phyloP scores from a whole-genome alignment of 2,888 invertebrate species.

The Liposcelis brunnea region DNA sequence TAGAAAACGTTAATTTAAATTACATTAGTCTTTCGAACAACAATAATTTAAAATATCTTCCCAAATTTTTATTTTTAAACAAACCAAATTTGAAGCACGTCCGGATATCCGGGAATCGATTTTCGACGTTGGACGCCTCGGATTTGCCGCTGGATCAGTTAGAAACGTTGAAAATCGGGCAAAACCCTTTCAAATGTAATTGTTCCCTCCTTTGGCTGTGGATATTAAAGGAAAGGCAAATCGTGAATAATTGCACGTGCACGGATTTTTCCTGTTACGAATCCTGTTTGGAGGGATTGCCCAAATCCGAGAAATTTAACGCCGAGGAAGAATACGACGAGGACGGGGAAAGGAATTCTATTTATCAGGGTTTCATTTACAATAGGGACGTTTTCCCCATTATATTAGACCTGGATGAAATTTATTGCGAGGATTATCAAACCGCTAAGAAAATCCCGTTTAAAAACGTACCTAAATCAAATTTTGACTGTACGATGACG shows the following conservation, averaged over 20 bases:
- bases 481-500: slow-evolving; percentile 1
- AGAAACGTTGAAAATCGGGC: slow-evolving; percentile 53
- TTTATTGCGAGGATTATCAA: background rate
- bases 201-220: slow-evolving; percentile 76
- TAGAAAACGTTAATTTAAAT: slow-evolving; percentile 69
- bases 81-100: slow-evolving; percentile 61
- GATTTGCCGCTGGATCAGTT: slow-evolving; percentile 70
- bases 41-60: slow-evolving; percentile 50
- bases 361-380: background rate
- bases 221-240: slow-evolving; percentile 34
- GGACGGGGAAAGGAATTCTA: background rate
- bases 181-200: slow-evolving; percentile 72
- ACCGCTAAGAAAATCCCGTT: background rate
- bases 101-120: slow-evolving; percentile 56
- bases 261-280: background rate
- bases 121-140: slow-evolving; percentile 57
- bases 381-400: background rate
- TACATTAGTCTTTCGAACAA: slow-evolving; percentile 63
- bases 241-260: background rate
- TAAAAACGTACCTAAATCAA: background rate
- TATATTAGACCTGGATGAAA: slow-evolving; percentile 1
- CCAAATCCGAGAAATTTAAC: background rate
- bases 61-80: slow-evolving; percentile 68
- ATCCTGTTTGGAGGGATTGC: background rate
- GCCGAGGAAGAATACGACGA: background rate